Evolutionary conservation across 2,113 vertebrate genomes (phyloP), one percentile per base, ranked within the genome.

Genomic region (Calypte anna): DNA sequence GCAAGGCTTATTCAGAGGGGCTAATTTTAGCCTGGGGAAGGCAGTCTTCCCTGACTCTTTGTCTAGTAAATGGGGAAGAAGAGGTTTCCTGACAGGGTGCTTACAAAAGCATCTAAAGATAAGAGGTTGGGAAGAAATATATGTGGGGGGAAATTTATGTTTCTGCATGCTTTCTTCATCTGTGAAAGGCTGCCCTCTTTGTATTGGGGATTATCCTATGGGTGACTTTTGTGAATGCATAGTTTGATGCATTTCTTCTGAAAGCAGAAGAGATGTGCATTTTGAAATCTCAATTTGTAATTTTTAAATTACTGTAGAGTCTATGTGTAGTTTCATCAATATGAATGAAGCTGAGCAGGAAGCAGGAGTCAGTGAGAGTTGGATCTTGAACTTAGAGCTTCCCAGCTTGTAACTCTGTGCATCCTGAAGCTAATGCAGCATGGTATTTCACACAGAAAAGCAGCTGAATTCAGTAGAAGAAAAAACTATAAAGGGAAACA

Each of bases 261-360:
- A 90, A 90, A 90, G 50, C 31, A 83, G 68, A 75, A 83, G 61
- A 78, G 18, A 82, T 95, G 90, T 92, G 61, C 76, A 83, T 94
- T 90, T 80, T 88, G 83, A 84, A 85, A 73, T 86, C 72, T 70
- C 82, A 86, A 88, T 55, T 40, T 40, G 67, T 64, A 81, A 54
- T 80, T 82, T 93, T 87, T 94, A 76, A 91, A 84, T 92, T 66
- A 94, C 87, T 91, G 54, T 40, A 43, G 72, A 70, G 36, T 27
- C 72, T 90, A 28, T 30, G 25, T 54, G 79, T 81, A 73, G 82
- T 86, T 96, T 96, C 83, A 73, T 91, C 90, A 90, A 58, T 86
- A 50, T 82, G 80, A 90, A 75, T 82, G 78, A 92, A 86, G 61
- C 40, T 74, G 64, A 44, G 55, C 46, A 77, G 82, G 63, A 54